A percentile compares a stretch with the other conserved stretches of the same genome.
These are phyloP conservation scores for Crossaster papposus DNA, from an alignment of 53 echinoderm and acorn worm genomes.

Conservation along the genomic window DNA sequence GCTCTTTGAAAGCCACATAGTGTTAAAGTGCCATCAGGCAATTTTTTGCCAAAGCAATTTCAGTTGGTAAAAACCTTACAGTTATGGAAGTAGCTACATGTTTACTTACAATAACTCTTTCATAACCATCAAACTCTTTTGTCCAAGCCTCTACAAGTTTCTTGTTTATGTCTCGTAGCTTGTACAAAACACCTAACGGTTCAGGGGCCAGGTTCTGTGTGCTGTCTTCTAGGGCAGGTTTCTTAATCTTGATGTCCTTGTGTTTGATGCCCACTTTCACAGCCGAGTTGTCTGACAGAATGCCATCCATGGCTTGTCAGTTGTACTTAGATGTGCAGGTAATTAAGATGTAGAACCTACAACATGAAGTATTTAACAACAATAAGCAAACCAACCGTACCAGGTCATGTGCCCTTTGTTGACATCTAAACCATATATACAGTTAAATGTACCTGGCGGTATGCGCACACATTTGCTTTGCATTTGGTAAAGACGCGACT, in stretches of 20 bases:
- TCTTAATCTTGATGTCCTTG: slow-evolving; percentile 83
- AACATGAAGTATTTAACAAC: neutral
- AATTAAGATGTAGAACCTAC: neutral
- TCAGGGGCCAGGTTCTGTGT: slow-evolving; percentile 41
- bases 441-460: too few species aligned
- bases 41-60: too few species aligned
- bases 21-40: too few species aligned
- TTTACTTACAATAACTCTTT: slow-evolving; percentile 82
- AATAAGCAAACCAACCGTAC: neutral
- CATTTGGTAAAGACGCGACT: too few species aligned
- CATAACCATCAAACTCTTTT: slow-evolving; percentile 78
- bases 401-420: neutral
- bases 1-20: too few species aligned
- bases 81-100: too few species aligned
- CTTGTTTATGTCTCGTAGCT: slow-evolving; percentile 90
- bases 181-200: slow-evolving; percentile 78
- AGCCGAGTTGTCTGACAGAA: slow-evolving; percentile 57
- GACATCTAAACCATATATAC: too few species aligned
- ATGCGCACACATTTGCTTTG: too few species aligned
- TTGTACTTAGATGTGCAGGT: neutral
- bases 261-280: slow-evolving; percentile 79
- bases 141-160: slow-evolving; percentile 87
- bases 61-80: too few species aligned
- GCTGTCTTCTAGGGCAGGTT: slow-evolving; percentile 67
- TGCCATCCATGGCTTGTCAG: slow-evolving; percentile 70